A percentile compares a stretch with the other conserved stretches of the same genome.
phyloP scores from a whole-genome alignment of 2,888 invertebrate genomes.

The Acholoe squamosa region DNA sequence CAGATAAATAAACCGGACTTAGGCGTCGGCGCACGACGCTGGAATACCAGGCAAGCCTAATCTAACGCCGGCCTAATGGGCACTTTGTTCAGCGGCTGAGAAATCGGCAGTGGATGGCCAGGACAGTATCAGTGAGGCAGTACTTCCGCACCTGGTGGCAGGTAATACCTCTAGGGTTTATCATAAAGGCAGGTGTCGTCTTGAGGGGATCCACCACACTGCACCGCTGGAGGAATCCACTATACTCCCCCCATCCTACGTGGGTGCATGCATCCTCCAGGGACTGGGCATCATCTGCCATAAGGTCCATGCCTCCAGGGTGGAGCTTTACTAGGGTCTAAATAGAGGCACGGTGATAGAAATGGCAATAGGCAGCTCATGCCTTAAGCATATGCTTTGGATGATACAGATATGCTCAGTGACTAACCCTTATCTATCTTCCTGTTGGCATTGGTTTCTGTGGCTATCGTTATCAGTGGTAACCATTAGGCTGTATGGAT shows the following conservation, averaged over 20 bases:
- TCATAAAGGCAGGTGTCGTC: slow-evolving; percentile 39
- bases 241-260: too few relatives aligned
- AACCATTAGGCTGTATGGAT: too few relatives aligned
- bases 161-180: slow-evolving; percentile 37
- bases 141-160: slow-evolving; percentile 38
- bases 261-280: background rate
- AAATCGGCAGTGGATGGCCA: background rate
- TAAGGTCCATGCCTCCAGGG: background rate
- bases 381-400: too few relatives aligned
- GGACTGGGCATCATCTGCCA: background rate
- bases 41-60: slow-evolving; percentile 18
- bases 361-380: too few relatives aligned
- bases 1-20: slow-evolving; percentile 58
- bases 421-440: background rate
- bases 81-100: slow-evolving; percentile 59
- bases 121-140: slow-evolving; percentile 42
- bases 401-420: background rate
- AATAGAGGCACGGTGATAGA: background rate
- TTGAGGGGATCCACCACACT: background rate
- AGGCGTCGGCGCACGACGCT: background rate
- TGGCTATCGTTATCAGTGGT: too few relatives aligned
- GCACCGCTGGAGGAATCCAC: background rate
- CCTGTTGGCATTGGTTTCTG: background rate
- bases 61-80: slow-evolving; percentile 42
- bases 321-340: background rate